phyloP scores from a whole-genome alignment of 2,113 vertebrate species.

The Sinosuthora webbiana region DNA sequence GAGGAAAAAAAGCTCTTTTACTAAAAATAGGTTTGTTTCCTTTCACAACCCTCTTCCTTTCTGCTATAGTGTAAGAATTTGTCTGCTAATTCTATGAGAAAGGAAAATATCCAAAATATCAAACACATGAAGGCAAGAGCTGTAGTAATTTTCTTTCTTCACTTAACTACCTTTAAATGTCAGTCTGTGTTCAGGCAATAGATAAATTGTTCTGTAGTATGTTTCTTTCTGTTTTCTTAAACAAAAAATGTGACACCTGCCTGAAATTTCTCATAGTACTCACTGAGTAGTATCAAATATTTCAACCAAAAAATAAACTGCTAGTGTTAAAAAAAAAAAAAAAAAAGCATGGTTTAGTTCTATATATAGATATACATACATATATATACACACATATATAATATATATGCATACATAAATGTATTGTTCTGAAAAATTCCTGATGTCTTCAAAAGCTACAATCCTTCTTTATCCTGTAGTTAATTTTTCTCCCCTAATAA shows the following conservation, averaged over 20 bases:
- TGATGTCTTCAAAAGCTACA: background rate
- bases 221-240: slow-evolving; percentile 7
- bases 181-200: background rate
- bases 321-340: background rate
- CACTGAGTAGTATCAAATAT: background rate
- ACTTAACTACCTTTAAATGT: background rate
- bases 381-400: background rate
- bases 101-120: background rate
- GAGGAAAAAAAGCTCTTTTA: background rate
- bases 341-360: background rate
- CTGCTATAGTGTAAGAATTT: background rate
- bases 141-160: background rate
- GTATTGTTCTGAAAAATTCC: background rate
- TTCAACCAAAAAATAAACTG: background rate
- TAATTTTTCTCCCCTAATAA: background rate
- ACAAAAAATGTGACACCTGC: slow-evolving; percentile 15
- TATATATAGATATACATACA: background rate
- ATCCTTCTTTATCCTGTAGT: background rate
- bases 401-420: background rate
- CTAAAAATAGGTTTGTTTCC: background rate
- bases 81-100: background rate
- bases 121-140: background rate
- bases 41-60: background rate
- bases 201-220: background rate
- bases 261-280: background rate